Evolutionary conservation across 2,113 vertebrate species (phyloP), one percentile per base, ranked within the genome.

Genomic region (Prolemur simus): DNA sequence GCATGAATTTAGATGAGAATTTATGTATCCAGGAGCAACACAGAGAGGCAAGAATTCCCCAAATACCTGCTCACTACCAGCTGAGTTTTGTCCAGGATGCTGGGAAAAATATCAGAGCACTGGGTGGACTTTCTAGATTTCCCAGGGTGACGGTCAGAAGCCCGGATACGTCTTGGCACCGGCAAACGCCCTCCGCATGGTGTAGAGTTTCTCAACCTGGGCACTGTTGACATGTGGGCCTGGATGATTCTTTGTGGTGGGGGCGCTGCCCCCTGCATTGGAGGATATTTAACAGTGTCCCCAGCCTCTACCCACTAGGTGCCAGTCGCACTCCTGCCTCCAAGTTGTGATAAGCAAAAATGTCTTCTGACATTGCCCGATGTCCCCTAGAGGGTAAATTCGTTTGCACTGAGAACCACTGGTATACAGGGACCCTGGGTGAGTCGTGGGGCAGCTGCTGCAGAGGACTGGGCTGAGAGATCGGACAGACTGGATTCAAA

Each of bases 1-100:
- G 98, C 96, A 95, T 98, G 99, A 99, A 99, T 99, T 99, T 99
- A 99, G 99, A 99, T 99, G 98, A 98, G 98, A 97, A 95, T 99
- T 98, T 98, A 98, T 74, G 34, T 93, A 98, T 95, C 34, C 66
- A 76, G 58, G 64, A 85, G 87, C 91, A 89, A 92, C 96, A n/a
- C 47, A 69, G 0, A 45, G 37, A 95, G 63, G 63, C 68, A 11
- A 21, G 85, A 54, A 80, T 92, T 12, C 63, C 96, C 18, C 1
- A 34, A 88, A 76, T 71, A 17, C 9, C 39, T 68, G 73, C 81
- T 90, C 4, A 39, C 64, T 18, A 10, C 69, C 86, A 84, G 83
- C 74, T 58, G 63, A 76, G 74, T 83, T 85, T 86, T 42, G 11
- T 89, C 54, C 13, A 1, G 3, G 87, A 88, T 29, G 0, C 34